Percentiles rank a stretch among this genome's conserved stretches.
Conservation (phyloP, 2,797 vertebrate genomes). For the Sciurus carolinensis region DNA sequence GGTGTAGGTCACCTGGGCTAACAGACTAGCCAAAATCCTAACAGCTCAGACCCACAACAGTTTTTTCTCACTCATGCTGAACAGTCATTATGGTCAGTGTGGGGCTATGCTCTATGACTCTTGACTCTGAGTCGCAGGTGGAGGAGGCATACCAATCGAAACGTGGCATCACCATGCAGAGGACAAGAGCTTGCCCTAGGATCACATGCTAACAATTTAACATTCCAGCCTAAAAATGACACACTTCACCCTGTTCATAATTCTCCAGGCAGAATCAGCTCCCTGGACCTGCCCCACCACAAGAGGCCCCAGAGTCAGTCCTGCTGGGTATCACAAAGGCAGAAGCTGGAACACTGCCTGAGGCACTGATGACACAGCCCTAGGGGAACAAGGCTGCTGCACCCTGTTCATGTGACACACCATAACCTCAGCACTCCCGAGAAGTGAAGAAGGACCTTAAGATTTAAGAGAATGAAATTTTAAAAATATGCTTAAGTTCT, state of each 20-base stretch:
- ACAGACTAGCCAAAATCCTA: neutral
- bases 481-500: neutral
- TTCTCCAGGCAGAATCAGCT: neutral
- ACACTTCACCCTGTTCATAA: neutral
- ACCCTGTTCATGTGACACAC: accelerated
- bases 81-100: accelerated
- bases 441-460: neutral
- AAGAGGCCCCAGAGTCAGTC: neutral
- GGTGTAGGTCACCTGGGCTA: neutral
- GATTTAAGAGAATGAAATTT: neutral
- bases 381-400: accelerated
- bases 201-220: neutral
- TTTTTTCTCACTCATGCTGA: neutral
- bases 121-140: neutral
- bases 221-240: neutral
- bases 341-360: too few relatives aligned
- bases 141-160: neutral
- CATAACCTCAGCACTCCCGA: neutral
- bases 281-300: accelerated
- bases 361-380: accelerated
- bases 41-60: neutral
- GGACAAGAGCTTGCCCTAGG: neutral
- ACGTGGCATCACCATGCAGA: neutral
- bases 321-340: neutral
- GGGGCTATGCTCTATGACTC: neutral